A percentile compares a stretch with the other conserved stretches of the same genome.
Conservation (phyloP, 2,888 invertebrate species). For the Brachyptera putata region DNA sequence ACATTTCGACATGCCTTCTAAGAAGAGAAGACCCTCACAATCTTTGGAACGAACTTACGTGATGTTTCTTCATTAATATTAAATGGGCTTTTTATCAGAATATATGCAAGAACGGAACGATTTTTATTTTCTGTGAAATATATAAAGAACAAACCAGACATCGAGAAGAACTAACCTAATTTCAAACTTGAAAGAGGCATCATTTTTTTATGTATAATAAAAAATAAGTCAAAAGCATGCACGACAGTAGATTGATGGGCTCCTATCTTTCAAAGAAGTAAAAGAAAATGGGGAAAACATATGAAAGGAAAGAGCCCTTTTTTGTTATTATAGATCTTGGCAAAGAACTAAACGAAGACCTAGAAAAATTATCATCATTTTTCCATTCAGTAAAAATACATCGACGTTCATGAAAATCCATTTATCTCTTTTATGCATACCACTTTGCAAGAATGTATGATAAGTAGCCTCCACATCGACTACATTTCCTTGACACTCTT, state of each 20-base stretch:
- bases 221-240: slow-evolving; percentile 20
- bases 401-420: slow-evolving; percentile 17
- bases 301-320: slow-evolving; percentile 20
- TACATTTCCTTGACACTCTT: not conserved
- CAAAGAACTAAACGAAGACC: slow-evolving; percentile 22
- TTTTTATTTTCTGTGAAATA: slow-evolving; percentile 4
- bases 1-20: not conserved
- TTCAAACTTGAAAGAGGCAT: slow-evolving; percentile 16
- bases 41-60: not conserved
- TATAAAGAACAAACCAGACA: slow-evolving; percentile 13
- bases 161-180: slow-evolving; percentile 20
- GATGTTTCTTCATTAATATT: slow-evolving; percentile 17
- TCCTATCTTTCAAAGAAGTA: slow-evolving; percentile 18
- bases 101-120: slow-evolving; percentile 1
- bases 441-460: slow-evolving; percentile 13
- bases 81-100: slow-evolving; percentile 18
- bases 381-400: slow-evolving; percentile 20
- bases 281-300: slow-evolving; percentile 17
- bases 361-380: slow-evolving; percentile 24
- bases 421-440: slow-evolving; percentile 18
- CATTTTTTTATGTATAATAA: not conserved
- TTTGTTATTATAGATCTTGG: slow-evolving; percentile 17
- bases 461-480: not conserved
- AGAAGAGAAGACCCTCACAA: not conserved
- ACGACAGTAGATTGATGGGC: slow-evolving; percentile 26